A percentile compares a stretch with the other conserved stretches of the same genome.
Conservation (phyloP, 1,140 invertebrate species). For the Cheumatopsyche charites region DNA sequence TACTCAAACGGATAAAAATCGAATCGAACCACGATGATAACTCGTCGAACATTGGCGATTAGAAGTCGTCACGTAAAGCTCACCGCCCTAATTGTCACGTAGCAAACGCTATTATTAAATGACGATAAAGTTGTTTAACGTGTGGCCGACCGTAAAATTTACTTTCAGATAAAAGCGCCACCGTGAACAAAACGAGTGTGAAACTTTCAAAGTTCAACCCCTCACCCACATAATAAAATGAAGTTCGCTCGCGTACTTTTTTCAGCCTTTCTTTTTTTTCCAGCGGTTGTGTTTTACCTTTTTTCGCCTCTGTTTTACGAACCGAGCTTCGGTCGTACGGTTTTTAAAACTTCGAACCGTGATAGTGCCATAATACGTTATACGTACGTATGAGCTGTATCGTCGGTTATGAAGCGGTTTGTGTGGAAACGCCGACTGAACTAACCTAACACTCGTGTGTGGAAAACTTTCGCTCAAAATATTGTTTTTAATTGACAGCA, state of each 20-base stretch:
- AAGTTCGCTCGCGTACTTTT: not conserved
- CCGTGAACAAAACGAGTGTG: not conserved
- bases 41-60: too few species aligned
- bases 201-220: constrained; percentile 3
- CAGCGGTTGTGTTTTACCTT: not conserved
- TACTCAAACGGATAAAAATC: too few species aligned
- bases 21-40: too few species aligned
- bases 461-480: too few species aligned
- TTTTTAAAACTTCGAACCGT: not conserved
- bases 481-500: too few species aligned
- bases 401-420: too few species aligned
- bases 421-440: too few species aligned
- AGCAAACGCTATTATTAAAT: not conserved
- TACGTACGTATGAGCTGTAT: too few species aligned
- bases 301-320: not conserved
- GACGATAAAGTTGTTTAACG: not conserved
- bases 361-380: not conserved
- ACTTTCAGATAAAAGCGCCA: constrained; percentile 1
- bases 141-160: not conserved
- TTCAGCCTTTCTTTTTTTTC: not conserved
- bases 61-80: too few species aligned
- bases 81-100: not conserved
- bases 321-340: not conserved
- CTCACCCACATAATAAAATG: constrained; percentile 6
- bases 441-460: too few species aligned